Percentiles rank a stretch among this genome's conserved stretches.
These are phyloP conservation scores for Drosophila novamexicana DNA, from an alignment of 1,140 invertebrate species.

Conservation along the genomic window DNA sequence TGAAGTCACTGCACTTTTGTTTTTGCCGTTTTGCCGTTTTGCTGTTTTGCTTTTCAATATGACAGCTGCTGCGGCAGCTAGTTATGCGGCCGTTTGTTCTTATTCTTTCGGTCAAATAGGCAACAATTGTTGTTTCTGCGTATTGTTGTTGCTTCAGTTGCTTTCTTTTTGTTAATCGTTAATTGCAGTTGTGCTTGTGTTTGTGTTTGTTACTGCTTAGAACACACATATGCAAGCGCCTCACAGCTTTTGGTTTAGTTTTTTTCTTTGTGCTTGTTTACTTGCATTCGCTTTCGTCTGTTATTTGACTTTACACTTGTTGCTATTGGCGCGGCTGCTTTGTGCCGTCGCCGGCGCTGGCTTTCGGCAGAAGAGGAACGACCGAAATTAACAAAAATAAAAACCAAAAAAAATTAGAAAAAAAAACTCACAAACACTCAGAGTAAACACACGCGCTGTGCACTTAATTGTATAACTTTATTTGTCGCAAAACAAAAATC, in stretches of 20 bases:
- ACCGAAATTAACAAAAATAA: slow-evolving; percentile 12
- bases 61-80: slow-evolving; percentile 55
- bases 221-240: slow-evolving; percentile 25
- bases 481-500: slow-evolving; percentile 45
- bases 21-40: slow-evolving; percentile 41
- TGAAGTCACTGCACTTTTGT: slow-evolving; percentile 69
- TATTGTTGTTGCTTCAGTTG: slow-evolving; percentile 44
- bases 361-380: slow-evolving; percentile 19
- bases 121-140: slow-evolving; percentile 45
- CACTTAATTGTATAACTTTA: slow-evolving; percentile 4
- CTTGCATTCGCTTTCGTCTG: slow-evolving; percentile 24
- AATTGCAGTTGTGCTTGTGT: slow-evolving; percentile 20
- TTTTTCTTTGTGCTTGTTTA: slow-evolving; percentile 1
- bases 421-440: slow-evolving; percentile 32
- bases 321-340: slow-evolving; percentile 33
- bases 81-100: slow-evolving; percentile 14
- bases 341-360: slow-evolving; percentile 7
- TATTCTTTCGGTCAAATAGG: slow-evolving; percentile 33
- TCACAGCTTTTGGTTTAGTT: slow-evolving; percentile 2
- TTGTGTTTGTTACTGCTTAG: slow-evolving; percentile 10
- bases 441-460: slow-evolving; percentile 38
- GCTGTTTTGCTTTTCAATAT: slow-evolving; percentile 42
- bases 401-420: slow-evolving; percentile 13
- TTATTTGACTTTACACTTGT: slow-evolving; percentile 40
- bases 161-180: slow-evolving; percentile 18